Evolutionary conservation across 2,888 invertebrate species (phyloP), one percentile per base, ranked within the genome.

Genomic region (Ochropleura leucogaster): DNA sequence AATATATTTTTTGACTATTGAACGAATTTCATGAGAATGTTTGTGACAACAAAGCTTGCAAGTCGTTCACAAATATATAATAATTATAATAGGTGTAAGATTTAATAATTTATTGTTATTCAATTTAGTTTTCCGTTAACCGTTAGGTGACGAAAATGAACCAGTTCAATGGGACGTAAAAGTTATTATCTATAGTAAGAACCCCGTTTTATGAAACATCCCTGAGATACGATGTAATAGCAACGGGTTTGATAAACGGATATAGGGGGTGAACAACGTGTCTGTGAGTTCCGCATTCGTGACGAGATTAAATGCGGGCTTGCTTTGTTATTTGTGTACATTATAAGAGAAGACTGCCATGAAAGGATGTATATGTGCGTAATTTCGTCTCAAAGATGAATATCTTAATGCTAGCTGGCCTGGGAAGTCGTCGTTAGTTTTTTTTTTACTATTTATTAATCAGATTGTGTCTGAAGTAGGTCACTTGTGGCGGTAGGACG

Each of bases 1-100:
- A 95, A 95, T 96, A 96, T 96, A 96, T 96, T 96, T 96, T 96
- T 96, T 96, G 96, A 96, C 96, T 94, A 95, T 95, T 96, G 96
- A 95, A 93, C 93, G 95, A 94, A 95, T 95, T 95, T 93, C 95
- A 94, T 88, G 92, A 92, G 93, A 92, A 92, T 88, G 89, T 94
- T 94, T 95, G 95, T 95, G 94, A 94, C 94, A 92, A 93, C 93
- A 93, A 93, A 94, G 94, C 93, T 94, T 94, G 92, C 94, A 93
- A 94, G 93, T 94, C 94, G 92, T 95, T 95, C 95, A 94, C 96
- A 94, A 93, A 94, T 94, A 91, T 94, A 94, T 87, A 91, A 93
- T 93, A 91, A 93, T 94, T 95, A 95, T 94, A 93, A 95, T 96
- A 96, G 96, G 88, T 96, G 90, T 96, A 96, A 96, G 96, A 94